Conservation (phyloP, 2,888 invertebrate species). For the Epistrophe grossulariae region DNA sequence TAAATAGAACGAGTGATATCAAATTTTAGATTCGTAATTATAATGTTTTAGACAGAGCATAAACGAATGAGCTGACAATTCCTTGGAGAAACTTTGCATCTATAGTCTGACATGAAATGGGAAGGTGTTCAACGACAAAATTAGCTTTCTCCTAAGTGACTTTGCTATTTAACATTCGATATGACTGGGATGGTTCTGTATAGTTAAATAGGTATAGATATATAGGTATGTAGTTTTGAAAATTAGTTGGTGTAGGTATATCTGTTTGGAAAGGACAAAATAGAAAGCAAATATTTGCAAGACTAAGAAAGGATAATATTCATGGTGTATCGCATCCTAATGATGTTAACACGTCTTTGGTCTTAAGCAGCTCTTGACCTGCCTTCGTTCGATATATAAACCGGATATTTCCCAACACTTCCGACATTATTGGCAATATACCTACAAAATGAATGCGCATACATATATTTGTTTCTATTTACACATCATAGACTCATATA, state of each 20-base stretch:
- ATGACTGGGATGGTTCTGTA: neutral
- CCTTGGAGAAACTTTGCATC: conserved; percentile 55
- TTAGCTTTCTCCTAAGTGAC: conserved; percentile 49
- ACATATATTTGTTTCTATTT: conserved; percentile 36
- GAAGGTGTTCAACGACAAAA: conserved; percentile 45
- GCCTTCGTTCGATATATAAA: conserved; percentile 14
- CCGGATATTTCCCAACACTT: conserved; percentile 64
- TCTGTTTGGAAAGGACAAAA: neutral
- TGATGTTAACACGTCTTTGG: conserved; percentile 72
- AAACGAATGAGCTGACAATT: conserved; percentile 65
- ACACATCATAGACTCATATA: conserved; percentile 42
- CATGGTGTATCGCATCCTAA: conserved; percentile 68
- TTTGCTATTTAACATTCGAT: conserved; percentile 13
- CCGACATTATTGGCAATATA: conserved; percentile 51
- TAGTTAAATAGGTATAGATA: neutral
- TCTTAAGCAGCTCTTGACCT: conserved; percentile 70
- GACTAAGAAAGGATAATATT: conserved; percentile 69
- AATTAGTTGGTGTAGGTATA: conserved; percentile 23
- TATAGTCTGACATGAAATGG: neutral
- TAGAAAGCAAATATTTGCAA: conserved; percentile 63
- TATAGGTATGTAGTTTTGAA: conserved; percentile 16
- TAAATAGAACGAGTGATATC: conserved; percentile 35
- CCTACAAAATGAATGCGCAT: conserved; percentile 25
- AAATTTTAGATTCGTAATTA: conserved; percentile 66
- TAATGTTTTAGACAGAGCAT: conserved; percentile 47